Percentiles rank a stretch among this genome's conserved stretches.
Conservation (phyloP, 2,797 vertebrate species). For the Alfaro cultratus region DNA sequence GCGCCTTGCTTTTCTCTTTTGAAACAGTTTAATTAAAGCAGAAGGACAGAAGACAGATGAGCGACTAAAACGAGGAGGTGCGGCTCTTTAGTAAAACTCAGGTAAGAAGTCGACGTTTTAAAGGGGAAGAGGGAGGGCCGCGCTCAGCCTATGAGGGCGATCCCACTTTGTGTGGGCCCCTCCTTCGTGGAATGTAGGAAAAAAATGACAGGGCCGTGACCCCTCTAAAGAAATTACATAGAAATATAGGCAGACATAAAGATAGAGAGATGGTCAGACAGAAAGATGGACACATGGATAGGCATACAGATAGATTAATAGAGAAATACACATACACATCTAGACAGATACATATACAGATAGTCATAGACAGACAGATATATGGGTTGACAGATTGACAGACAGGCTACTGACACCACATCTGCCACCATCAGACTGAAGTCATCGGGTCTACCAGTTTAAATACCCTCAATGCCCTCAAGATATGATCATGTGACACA, state of each 20-base stretch:
- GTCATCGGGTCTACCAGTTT: background rate
- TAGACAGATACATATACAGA: background rate
- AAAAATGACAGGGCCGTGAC: background rate
- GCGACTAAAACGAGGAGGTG: slow-evolving; percentile 25
- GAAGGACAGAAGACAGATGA: slow-evolving; percentile 10
- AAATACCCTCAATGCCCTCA: slow-evolving; percentile 41
- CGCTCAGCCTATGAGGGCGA: slow-evolving; percentile 70
- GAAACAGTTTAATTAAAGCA: background rate
- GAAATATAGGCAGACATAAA: too few relatives aligned
- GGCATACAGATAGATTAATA: background rate
- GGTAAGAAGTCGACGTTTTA: slow-evolving; percentile 73
- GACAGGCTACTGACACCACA: background rate
- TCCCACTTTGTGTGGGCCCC: slow-evolving; percentile 19
- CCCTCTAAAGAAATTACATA: background rate
- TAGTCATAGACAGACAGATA: background rate
- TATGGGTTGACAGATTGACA: background rate
- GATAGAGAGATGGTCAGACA: too few relatives aligned
- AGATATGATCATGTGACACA: slow-evolving; percentile 32
- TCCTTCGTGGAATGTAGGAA: slow-evolving; percentile 21
- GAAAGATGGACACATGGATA: too few relatives aligned
- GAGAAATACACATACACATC: background rate
- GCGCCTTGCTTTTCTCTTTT: slow-evolving; percentile 7
- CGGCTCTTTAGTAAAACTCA: slow-evolving; percentile 65
- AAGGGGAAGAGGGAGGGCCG: slow-evolving; percentile 75
- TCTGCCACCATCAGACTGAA: slow-evolving; percentile 7